Evolutionary conservation across 2,113 vertebrate genomes (phyloP).

Genomic region (Regulus satrapa): DNA sequence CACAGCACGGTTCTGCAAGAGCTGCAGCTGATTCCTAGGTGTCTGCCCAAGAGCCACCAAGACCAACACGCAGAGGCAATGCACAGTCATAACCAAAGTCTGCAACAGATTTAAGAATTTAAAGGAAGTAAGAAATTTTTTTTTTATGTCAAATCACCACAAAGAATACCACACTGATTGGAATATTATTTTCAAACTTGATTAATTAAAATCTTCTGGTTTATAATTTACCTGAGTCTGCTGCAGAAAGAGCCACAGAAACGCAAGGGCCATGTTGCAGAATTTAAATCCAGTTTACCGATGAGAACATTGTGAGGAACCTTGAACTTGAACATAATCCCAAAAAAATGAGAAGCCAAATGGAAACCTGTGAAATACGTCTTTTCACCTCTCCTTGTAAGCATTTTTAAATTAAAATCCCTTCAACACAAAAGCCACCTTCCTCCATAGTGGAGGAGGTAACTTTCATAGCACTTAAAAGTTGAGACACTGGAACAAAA

Average conservation of each 20-base stretch:
- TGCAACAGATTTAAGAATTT: not conserved
- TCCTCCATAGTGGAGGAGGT: not conserved
- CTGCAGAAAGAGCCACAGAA: slow-evolving; percentile 16
- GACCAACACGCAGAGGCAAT: not conserved
- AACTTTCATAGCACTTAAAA: not conserved
- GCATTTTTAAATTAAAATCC: not conserved
- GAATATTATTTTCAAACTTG: not conserved
- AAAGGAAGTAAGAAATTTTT: not conserved
- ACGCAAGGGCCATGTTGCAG: not conserved
- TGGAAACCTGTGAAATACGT: not conserved
- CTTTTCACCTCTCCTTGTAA: not conserved
- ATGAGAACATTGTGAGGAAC: slow-evolving; percentile 15
- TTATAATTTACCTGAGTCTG: slow-evolving; percentile 39
- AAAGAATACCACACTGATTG: not conserved
- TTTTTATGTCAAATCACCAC: not conserved
- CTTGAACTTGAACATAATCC: slow-evolving; percentile 58
- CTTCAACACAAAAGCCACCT: not conserved
- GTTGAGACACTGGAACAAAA: not conserved
- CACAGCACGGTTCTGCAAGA: not conserved
- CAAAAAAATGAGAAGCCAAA: slow-evolving; percentile 16
- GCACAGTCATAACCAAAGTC: not conserved
- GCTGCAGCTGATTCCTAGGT: not conserved
- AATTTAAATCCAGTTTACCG: slow-evolving; percentile 41
- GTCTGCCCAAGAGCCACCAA: not conserved
- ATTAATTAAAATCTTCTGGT: not conserved